These are phyloP conservation scores for Eulemur mongoz DNA, from an alignment of 2,797 vertebrate genomes.

Conservation along the genomic window DNA sequence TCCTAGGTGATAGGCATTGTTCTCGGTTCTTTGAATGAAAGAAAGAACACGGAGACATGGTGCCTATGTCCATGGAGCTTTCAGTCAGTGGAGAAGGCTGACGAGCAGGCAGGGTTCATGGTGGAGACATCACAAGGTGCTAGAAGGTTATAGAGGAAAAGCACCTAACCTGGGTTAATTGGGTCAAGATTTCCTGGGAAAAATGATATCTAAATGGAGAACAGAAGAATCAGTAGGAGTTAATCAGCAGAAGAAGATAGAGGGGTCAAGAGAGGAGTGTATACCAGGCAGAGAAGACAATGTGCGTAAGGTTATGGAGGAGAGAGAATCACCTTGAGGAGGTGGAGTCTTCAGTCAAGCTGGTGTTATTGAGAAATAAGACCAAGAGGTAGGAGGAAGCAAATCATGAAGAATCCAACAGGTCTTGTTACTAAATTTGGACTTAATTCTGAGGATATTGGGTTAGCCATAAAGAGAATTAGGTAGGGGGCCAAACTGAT, in stretches of 20 bases:
- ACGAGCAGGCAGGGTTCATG: not conserved
- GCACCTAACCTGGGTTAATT: not conserved
- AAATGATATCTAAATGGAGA: not conserved
- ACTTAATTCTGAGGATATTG: not conserved
- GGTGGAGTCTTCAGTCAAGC: not conserved
- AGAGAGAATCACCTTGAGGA: not conserved
- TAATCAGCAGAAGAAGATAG: not conserved
- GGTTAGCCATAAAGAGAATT: not conserved
- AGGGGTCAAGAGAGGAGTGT: not conserved
- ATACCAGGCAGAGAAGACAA: not conserved
- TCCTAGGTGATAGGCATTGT: not conserved
- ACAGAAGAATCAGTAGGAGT: not conserved
- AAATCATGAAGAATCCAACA: not conserved
- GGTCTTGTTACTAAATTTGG: conserved; percentile 14
- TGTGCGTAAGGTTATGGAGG: not conserved
- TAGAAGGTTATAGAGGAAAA: not conserved
- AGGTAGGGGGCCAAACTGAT: not conserved
- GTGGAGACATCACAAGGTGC: not conserved
- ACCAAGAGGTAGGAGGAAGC: not conserved
- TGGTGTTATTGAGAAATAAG: not conserved
- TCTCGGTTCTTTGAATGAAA: conserved; percentile 11
- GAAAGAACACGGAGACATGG: not conserved
- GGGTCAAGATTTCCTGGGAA: not conserved
- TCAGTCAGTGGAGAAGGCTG: not conserved
- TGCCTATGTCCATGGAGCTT: not conserved